phyloP scores from a whole-genome alignment of 1,140 invertebrate species.

The Drosophila quadrilineata region DNA sequence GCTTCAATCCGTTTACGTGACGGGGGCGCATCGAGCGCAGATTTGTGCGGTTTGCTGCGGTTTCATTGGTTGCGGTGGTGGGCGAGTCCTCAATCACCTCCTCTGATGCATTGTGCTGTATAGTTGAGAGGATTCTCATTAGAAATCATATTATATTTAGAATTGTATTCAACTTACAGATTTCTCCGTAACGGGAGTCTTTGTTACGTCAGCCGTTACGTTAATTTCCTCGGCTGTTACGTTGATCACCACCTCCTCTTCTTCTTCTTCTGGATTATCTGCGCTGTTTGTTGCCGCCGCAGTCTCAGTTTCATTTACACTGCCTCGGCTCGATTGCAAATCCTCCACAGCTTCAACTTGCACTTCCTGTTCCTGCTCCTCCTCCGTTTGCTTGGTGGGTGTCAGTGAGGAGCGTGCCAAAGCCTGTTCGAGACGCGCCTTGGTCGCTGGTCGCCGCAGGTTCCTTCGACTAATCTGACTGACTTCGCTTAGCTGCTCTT shows the following conservation, averaged over 20 bases:
- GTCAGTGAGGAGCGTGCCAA: slow-evolving; percentile 42
- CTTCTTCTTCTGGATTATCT: too few species aligned
- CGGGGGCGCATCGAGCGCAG: slow-evolving; percentile 52
- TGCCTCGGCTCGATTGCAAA: not conserved
- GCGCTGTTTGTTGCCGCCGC: not conserved
- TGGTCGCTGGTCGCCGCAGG: slow-evolving; percentile 36
- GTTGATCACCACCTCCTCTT: too few species aligned
- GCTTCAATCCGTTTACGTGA: slow-evolving; percentile 14
- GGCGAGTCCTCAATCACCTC: slow-evolving; percentile 61
- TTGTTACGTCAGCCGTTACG: not conserved
- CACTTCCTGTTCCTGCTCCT: slow-evolving; percentile 13
- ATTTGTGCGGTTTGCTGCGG: not conserved
- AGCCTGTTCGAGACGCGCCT: slow-evolving; percentile 27
- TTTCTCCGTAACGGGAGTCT: not conserved
- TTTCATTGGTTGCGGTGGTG: slow-evolving; percentile 8
- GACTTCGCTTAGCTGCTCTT: not conserved
- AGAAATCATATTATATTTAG: too few species aligned
- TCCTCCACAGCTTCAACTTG: too few species aligned
- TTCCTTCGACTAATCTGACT: slow-evolving; percentile 31
- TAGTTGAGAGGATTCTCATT: not conserved
- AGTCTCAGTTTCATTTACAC: not conserved
- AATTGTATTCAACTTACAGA: slow-evolving; percentile 1
- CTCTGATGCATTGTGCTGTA: slow-evolving; percentile 44
- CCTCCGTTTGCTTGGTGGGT: too few species aligned
- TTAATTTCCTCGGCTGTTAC: not conserved